Base-by-base conservation (phyloP, 1,140 invertebrate genomes). In the Dendrolimus punctatus region DNA sequence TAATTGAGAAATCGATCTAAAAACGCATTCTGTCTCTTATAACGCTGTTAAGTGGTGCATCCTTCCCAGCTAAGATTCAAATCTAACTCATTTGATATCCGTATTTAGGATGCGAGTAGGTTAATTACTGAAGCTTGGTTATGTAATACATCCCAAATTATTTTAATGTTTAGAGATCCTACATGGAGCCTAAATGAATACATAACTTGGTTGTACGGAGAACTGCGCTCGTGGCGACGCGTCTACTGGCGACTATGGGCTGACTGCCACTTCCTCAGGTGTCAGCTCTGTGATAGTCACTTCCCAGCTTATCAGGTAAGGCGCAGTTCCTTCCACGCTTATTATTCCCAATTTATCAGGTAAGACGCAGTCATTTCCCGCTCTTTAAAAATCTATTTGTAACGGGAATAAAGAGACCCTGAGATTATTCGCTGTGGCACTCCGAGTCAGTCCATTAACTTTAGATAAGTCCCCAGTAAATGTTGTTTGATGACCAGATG, bases 221-320 rank as follows among this genome's bases (percentile, higher is more conserved):
- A 95, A 62, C 85, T 96, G 40, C 93, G 94, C 58, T 92, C 92
- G 0, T 98, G 96, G 96, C 87, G 95, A 0, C 93, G 93, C 71
- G 95, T 97, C 1, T 98, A 98, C 83, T 98, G 96, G 96, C 90
- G 93, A 50, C 80, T 98, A 7, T 98, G 96, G 96, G 95, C 94
- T 0, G 91, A 95, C 67, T 93, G 93, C 58, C 95, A 96, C 80
- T 95, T 94, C 80, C 78, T 96, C 6, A 91, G 90, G 51, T 96
- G 95, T 66, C 89, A 89, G 40, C 89, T 90, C 0, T 96, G 95
- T 66, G 91, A 93, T 62, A 90, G 88, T 10, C 92, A 92, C 69
- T 96, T 95, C 73, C 91, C 94, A 0, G 90, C 91, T 0, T 91
- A 91, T 70, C 92, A 95, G 76, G 85, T 88, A 44, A 45, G 38